Evolutionary conservation across 1,140 invertebrate species (phyloP), one percentile per base, ranked within the genome.

Genomic region (Calycopis cecrops): DNA sequence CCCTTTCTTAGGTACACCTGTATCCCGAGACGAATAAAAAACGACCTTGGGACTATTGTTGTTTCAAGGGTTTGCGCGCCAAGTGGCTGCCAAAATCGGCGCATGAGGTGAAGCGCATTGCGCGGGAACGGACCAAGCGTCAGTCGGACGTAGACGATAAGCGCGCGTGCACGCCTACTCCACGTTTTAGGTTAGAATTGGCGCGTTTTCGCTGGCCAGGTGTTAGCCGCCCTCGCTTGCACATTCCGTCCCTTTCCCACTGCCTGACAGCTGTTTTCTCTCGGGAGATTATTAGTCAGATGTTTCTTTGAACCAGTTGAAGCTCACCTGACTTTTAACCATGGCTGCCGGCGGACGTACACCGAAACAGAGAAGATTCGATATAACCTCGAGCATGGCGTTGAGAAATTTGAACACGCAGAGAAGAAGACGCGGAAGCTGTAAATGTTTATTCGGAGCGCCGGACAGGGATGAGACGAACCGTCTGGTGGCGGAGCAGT

Each of bases 221-320:
- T 85, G 81, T 69, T 64, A 56, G 51, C 52, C 72, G 67, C 69
- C 71, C 79, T 70, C 76, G 73, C 68, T 78, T 73, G 66, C 62
- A 67, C 77, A 48, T 62, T 60, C 69, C 10, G 57, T 73, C 76
- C 75, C 69, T 63, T 57, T 58, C 70, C 55, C 68, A 35, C 70
- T 79, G 77, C 71, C 76, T 76, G 80, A 83, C 82, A 86, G 83
- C 83, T 86, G 83, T 86, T 86, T 85, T 85, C 78, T 83, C 77
- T 79, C 83, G 68, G 70, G 81, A 83, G 81, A 85, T 83, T 82
- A 83, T 82, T 84, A 84, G 81, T 86, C 83, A 86, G 83, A 86
- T 86, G 83, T 86, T 85, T 79, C 72, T 80, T 71, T 69, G 71
- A 79, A 80, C 79, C 78, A 82, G 73, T 82, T 73, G 65, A 42